Evolutionary conservation across 1,140 invertebrate genomes (phyloP).

Genomic region (Caenorhabditis briggsae): DNA sequence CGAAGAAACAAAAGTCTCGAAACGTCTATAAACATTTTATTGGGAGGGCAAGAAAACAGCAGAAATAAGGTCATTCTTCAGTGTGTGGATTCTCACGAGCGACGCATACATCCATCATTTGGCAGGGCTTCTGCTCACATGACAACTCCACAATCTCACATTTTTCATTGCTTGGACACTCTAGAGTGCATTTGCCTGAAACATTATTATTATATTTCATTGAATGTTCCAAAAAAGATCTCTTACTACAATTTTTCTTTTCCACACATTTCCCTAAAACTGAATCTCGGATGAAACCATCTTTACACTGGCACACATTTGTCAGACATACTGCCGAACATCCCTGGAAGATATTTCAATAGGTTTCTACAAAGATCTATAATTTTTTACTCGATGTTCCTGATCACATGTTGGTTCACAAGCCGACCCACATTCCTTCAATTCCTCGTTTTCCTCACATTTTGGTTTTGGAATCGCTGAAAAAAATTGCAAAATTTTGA

Average conservation of each 20-base stretch:
- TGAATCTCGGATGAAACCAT: slow-evolving; percentile 1
- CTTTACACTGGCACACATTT: slow-evolving; percentile 13
- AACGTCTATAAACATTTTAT: not conserved
- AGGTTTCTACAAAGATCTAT: not conserved
- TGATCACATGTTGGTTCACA: slow-evolving; percentile 30
- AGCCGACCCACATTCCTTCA: not conserved
- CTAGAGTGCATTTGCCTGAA: slow-evolving; percentile 3
- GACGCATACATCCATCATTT: not conserved
- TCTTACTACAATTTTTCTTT: slow-evolving; percentile 8
- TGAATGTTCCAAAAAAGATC: not conserved
- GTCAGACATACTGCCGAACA: slow-evolving; percentile 7
- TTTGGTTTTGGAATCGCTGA: not conserved
- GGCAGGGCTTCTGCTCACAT: slow-evolving; percentile 25
- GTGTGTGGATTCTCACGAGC: not conserved
- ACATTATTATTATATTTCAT: not conserved
- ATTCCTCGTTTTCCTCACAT: slow-evolving; percentile 21
- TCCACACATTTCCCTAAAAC: slow-evolving; percentile 2
- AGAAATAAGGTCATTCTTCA: not conserved
- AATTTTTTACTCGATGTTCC: not conserved
- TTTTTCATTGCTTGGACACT: slow-evolving; percentile 29
- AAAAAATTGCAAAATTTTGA: not conserved
- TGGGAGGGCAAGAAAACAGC: not conserved
- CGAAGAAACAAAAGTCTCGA: not conserved
- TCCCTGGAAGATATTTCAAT: not conserved
- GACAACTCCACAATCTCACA: slow-evolving; percentile 29